phyloP scores from a whole-genome alignment of 64 coral and sea anemone genomes.

The Pocillopora damicornis region DNA sequence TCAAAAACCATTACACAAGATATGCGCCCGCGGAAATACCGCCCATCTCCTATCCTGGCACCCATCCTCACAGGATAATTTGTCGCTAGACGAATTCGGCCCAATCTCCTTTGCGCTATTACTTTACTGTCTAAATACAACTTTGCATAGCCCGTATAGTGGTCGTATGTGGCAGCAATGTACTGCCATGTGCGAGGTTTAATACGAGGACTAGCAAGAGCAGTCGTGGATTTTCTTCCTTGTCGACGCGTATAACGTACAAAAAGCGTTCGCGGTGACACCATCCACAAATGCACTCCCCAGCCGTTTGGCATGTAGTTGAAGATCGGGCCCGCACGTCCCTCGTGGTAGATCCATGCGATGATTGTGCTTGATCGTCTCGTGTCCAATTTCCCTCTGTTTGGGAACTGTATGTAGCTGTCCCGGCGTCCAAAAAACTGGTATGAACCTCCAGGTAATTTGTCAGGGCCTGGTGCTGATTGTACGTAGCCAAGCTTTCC shows the following conservation, averaged over 20 bases:
- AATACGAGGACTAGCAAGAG: conserved; percentile 32
- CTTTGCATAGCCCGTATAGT: conserved; percentile 46
- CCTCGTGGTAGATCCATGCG: conserved; percentile 63
- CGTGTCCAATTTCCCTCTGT: conserved; percentile 49
- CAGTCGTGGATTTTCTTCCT: conserved; percentile 13
- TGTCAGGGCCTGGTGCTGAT: conserved; percentile 63
- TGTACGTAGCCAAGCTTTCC: conserved; percentile 49
- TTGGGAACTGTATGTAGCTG: conserved; percentile 74
- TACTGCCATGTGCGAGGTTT: conserved; percentile 71
- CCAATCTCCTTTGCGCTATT: conserved; percentile 60
- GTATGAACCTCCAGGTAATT: conserved; percentile 60
- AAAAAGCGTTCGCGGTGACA: conserved; percentile 36
- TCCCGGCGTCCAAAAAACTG: conserved; percentile 59
- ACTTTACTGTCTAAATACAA: conserved; percentile 66
- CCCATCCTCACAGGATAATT: conserved; percentile 65
- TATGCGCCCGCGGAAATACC: conserved; percentile 67
- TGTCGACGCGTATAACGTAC: conserved; percentile 38
- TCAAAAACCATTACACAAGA: conserved; percentile 82
- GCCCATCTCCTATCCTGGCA: conserved; percentile 12
- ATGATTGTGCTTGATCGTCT: conserved; percentile 69
- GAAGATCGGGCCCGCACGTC: conserved; percentile 63
- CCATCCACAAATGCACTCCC: conserved; percentile 77
- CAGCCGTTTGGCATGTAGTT: conserved; percentile 62
- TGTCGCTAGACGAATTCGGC: conserved; percentile 43
- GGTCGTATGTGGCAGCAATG: conserved; percentile 63